These are phyloP conservation scores for Chaetura pelagica DNA, from an alignment of 2,113 vertebrate genomes.

Conservation along the genomic window DNA sequence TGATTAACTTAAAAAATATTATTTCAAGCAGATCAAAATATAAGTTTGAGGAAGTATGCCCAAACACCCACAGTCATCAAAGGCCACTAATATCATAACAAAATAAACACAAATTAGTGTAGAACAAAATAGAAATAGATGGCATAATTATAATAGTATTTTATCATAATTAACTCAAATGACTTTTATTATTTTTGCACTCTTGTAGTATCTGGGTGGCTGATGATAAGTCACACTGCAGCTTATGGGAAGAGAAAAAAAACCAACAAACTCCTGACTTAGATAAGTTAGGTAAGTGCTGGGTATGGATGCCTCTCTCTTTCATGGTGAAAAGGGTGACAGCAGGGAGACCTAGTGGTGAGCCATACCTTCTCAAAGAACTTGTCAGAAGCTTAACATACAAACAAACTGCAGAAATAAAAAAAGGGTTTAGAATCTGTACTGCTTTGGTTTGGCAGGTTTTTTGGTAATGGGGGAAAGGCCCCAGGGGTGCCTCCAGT, in stretches of 20 bases:
- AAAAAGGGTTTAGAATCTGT: neutral
- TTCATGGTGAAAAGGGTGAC: neutral
- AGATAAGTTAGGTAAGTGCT: neutral
- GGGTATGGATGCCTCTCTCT: neutral
- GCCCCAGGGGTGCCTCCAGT: too few relatives aligned
- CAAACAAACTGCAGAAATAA: neutral
- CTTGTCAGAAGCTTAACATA: neutral
- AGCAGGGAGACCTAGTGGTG: fast-evolving
- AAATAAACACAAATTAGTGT: neutral
- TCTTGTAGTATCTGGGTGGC: neutral
- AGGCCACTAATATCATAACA: neutral
- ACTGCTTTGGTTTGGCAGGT: too few relatives aligned
- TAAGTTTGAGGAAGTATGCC: neutral
- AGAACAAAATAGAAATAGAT: neutral
- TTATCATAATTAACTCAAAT: neutral
- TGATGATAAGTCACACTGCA: neutral
- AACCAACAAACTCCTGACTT: neutral
- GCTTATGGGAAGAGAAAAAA: neutral
- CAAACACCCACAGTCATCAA: neutral
- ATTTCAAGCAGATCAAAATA: neutral
- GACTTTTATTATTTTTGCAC: neutral
- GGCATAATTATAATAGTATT: neutral
- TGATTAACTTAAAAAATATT: neutral
- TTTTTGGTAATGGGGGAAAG: too few relatives aligned
- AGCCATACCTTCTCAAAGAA: neutral